phyloP scores from a whole-genome alignment of 2,113 vertebrate species.

The Poeciliopsis retropinna region DNA sequence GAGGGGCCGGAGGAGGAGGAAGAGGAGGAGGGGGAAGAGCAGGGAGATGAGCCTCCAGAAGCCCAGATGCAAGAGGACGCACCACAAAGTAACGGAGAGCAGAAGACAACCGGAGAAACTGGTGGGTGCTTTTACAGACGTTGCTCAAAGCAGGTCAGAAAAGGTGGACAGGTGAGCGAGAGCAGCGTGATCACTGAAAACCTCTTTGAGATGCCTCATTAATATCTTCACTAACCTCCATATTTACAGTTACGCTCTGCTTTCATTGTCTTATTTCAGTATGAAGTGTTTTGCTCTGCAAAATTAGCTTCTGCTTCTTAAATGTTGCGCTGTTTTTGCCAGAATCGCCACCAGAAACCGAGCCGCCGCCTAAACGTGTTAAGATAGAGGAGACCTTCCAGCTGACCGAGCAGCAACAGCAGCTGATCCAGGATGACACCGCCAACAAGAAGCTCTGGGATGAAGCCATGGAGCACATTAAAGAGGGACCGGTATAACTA shows the following conservation, averaged over 20 bases:
- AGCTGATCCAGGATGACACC: constrained; percentile 89
- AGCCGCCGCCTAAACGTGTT: constrained; percentile 83
- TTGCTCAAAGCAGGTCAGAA: constrained; percentile 57
- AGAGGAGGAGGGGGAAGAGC: constrained; percentile 64
- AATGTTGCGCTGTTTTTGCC: constrained; percentile 45
- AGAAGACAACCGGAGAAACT: constrained; percentile 82
- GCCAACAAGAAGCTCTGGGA: constrained; percentile 97
- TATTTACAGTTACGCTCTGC: not conserved
- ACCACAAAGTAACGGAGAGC: constrained; percentile 84
- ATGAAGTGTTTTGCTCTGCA: not conserved
- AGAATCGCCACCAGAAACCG: constrained; percentile 52
- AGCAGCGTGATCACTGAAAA: not conserved
- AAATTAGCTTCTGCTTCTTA: not conserved
- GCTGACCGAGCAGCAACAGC: constrained; percentile 89
- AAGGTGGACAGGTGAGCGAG: constrained; percentile 47
- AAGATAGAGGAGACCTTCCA: constrained; percentile 91
- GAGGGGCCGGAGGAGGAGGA: constrained; percentile 52
- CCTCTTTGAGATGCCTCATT: not conserved
- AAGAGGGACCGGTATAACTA: constrained; percentile 91
- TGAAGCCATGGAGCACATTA: constrained; percentile 90
- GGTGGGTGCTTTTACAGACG: constrained; percentile 75
- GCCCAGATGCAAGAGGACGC: constrained; percentile 53
- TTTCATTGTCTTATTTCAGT: not conserved
- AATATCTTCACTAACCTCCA: not conserved
- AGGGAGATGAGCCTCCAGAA: constrained; percentile 50